phyloP scores from a whole-genome alignment of 2,797 vertebrate genomes.

The Darevskia nairensis region DNA sequence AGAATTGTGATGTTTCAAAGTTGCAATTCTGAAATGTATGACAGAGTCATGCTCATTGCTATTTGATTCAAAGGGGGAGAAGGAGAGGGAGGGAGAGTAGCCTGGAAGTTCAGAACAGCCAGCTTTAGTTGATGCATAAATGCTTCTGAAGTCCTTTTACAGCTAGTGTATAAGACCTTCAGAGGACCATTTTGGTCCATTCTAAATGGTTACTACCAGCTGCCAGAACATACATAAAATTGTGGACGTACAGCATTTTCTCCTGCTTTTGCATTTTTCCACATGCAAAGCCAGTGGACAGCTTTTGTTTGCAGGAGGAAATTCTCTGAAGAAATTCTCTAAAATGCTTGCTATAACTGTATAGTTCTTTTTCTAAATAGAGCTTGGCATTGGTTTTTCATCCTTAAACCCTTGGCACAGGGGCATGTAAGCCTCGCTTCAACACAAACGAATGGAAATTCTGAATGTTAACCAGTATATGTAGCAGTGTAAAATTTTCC shows the following conservation, averaged over 20 bases:
- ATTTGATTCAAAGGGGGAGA: not conserved
- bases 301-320: not conserved
- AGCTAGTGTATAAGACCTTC: no score
- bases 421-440: conserved; percentile 5
- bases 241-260: not conserved
- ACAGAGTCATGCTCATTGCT: not conserved
- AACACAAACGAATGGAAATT: conserved; percentile 36
- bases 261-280: not conserved
- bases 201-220: no score
- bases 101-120: not conserved
- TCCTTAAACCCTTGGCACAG: conserved; percentile 24
- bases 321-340: not conserved
- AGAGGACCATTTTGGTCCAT: no score
- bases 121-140: not conserved
- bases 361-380: not conserved
- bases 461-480: not conserved
- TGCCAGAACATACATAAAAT: not conserved
- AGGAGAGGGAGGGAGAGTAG: not conserved
- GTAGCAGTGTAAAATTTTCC: conserved; percentile 26
- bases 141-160: not conserved
- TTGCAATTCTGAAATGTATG: not conserved
- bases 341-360: not conserved
- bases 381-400: conserved; percentile 36
- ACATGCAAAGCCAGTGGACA: not conserved
- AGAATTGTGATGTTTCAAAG: not conserved